phyloP scores from a whole-genome alignment of 2,888 invertebrate species.

The Cephalotes varians region DNA sequence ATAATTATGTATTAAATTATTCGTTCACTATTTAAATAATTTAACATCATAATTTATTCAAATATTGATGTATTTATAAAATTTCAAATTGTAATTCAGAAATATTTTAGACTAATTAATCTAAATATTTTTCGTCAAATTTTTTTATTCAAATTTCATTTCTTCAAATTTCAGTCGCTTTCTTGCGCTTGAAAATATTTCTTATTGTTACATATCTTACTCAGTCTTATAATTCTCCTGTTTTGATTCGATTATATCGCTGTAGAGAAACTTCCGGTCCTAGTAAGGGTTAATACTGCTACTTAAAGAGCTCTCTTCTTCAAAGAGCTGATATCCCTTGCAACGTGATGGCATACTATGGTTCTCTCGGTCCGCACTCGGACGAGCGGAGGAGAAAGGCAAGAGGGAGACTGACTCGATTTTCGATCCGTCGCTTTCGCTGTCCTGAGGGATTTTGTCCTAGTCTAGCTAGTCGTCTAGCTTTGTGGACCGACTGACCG shows the following conservation, averaged over 20 bases:
- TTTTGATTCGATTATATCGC: background rate
- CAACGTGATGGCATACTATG: constrained; percentile 35
- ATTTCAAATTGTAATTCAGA: background rate
- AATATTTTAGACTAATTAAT: background rate
- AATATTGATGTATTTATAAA: background rate
- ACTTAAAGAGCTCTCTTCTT: constrained; percentile 41
- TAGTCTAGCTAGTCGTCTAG: constrained; percentile 62
- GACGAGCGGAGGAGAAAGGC: constrained; percentile 5
- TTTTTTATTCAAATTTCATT: background rate
- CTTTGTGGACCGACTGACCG: constrained; percentile 80
- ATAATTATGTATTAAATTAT: constrained; percentile 16
- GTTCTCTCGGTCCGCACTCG: constrained; percentile 13
- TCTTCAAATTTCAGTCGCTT: background rate
- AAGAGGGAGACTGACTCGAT: constrained; percentile 48
- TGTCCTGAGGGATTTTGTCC: constrained; percentile 77
- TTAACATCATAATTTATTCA: background rate
- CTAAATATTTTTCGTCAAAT: background rate
- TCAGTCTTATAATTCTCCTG: background rate
- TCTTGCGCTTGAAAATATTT: background rate
- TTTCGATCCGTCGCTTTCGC: constrained; percentile 81
- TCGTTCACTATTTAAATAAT: background rate
- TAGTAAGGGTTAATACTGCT: constrained; percentile 37
- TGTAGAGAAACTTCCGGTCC: background rate
- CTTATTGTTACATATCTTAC: background rate
- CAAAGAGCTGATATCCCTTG: constrained; percentile 50